These are phyloP conservation scores for Trididemnum miniatum DNA, from an alignment of 23 tunicate genomes.

Conservation along the genomic window DNA sequence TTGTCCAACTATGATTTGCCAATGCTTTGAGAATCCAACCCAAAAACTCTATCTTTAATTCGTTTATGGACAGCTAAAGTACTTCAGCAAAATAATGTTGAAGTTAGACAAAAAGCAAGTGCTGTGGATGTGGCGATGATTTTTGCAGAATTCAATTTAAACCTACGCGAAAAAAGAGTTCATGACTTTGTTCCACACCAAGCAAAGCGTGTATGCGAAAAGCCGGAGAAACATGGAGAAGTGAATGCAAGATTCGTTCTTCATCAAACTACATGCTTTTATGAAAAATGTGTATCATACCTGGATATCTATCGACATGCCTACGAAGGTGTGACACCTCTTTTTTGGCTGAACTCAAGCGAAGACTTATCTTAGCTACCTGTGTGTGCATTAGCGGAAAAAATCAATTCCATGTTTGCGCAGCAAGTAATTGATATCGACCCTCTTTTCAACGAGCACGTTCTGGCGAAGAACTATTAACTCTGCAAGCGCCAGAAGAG, in stretches of 20 bases:
- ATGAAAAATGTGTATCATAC: slow-evolving; percentile 50
- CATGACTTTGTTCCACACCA: slow-evolving; percentile 41
- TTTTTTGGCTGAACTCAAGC: slow-evolving; percentile 43
- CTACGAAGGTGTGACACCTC: slow-evolving; percentile 61
- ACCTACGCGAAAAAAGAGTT: slow-evolving; percentile 50
- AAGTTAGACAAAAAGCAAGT: slow-evolving; percentile 53
- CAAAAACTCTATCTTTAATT: slow-evolving; percentile 48
- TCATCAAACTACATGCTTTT: slow-evolving; percentile 33
- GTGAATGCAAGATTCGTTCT: slow-evolving; percentile 25
- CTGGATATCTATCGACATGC: slow-evolving; percentile 45
- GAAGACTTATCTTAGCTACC: slow-evolving; percentile 48
- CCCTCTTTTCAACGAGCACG: slow-evolving; percentile 49
- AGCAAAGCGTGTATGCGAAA: slow-evolving; percentile 47
- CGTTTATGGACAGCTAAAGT: slow-evolving; percentile 39
- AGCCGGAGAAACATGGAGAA: slow-evolving; percentile 46
- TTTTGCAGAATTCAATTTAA: slow-evolving; percentile 41
- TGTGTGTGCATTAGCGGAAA: slow-evolving; percentile 41
- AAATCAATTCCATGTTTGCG: slow-evolving; percentile 39
- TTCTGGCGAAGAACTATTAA: slow-evolving; percentile 48
- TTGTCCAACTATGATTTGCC: slow-evolving; percentile 33
- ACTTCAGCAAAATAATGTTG: slow-evolving; percentile 45
- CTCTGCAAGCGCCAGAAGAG: slow-evolving; percentile 22
- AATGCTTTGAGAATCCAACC: slow-evolving; percentile 38
- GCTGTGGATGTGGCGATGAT: slow-evolving; percentile 54
- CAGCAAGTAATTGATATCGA: slow-evolving; percentile 47